A percentile compares a stretch with the other conserved stretches of the same genome.
Conservation (phyloP, 2,888 invertebrate species). For the Sinotaia quadrata region DNA sequence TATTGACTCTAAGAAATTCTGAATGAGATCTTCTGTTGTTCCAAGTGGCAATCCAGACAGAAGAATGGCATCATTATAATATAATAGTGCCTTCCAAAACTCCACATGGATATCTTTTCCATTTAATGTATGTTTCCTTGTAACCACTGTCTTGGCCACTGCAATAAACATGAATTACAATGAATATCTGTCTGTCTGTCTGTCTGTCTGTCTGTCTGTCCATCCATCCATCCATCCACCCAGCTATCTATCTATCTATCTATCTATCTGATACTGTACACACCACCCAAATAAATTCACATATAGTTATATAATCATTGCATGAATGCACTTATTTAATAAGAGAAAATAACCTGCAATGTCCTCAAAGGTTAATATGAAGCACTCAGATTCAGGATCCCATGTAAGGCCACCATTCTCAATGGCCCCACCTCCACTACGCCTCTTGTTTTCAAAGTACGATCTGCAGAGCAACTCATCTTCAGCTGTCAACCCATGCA, state of each 20-base stretch:
- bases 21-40: neutral
- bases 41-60: neutral
- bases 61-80: neutral
- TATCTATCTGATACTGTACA: no score
- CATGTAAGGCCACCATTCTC: neutral
- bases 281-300: no score
- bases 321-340: neutral
- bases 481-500: neutral
- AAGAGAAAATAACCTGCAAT: neutral
- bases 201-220: no score
- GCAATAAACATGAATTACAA: neutral
- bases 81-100: neutral
- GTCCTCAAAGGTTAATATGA: neutral
- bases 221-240: no score
- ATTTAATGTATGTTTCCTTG: neutral
- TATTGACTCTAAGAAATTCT: constrained; percentile 18
- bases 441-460: neutral
- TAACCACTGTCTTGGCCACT: neutral
- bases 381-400: neutral
- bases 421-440: neutral
- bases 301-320: no score
- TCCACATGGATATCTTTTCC: neutral
- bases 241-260: no score
- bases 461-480: neutral
- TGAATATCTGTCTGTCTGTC: no score